Evolutionary conservation across 2,888 invertebrate genomes (phyloP), one percentile per base, ranked within the genome.

Genomic region (Chymomyza amoena): DNA sequence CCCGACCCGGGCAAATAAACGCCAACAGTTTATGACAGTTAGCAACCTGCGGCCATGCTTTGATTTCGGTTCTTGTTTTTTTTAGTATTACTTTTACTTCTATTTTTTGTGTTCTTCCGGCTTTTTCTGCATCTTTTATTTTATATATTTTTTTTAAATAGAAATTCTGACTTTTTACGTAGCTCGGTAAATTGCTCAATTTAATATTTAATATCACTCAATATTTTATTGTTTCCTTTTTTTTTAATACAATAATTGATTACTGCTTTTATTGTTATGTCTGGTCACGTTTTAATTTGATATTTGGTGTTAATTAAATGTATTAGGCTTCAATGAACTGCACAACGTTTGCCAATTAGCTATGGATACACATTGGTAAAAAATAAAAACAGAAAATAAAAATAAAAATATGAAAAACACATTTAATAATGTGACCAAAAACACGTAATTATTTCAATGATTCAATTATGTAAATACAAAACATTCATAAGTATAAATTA

Each of bases 261-360:
- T 69, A 68, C 74, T 73, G 36, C 36, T 59, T 36, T 60, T 60
- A 13, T 63, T 70, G 60, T 50, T 66, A 7, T 51, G 54, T 18
- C 61, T 69, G 59, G 60, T 69, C 78, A 64, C 66, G 72, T 73
- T 67, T 68, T 68, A 76, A 76, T 75, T 83, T 70, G 74, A 69
- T 65, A 64, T 68, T 18, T 72, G 64, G 56, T 75, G 81, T 86
- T 84, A 80, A 86, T 82, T 80, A 83, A 80, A 66, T 73, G 61
- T 61, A 71, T 76, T 86, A 75, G 83, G 72, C 73, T 72, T 52
- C 84, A 82, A 75, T 82, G 84, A 82, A 86, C 87, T 84, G 84
- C 39, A 51, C 72, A 72, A 64, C 68, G 65, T 65, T 63, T 76
- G 70, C 72, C 76, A 83, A 86, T 86, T 82, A 86, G 68, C 65